Evolutionary conservation across 2,113 vertebrate genomes (phyloP), one percentile per base, ranked within the genome.

Genomic region (Taurulus bubalis): DNA sequence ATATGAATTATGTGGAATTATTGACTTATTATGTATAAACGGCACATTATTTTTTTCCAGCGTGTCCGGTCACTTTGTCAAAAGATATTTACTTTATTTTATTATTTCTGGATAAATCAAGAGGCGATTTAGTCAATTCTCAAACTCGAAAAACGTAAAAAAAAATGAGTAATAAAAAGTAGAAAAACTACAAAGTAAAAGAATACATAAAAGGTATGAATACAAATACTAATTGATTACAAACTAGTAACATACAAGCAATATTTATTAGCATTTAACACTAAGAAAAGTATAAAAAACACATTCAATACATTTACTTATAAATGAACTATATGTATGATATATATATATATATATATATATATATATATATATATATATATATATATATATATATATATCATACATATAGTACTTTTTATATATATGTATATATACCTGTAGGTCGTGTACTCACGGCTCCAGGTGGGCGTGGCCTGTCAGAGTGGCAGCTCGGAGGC

Each of bases 371-470:
- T 40, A 40, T 40, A 40, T 11, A 40, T 0, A 40, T 40, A 40
- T 40, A 7, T 40, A 11, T 40, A 40, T 40, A 40, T 4, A 69
- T 42, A 47, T 47, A 47, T 18, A 18, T 4, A 47, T 47, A 47
- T 18, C 1, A 40, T 40, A 12, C 16, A 49, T 7, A 20, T 18
- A 15, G n/a, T n/a, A n/a, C n/a, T n/a, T n/a, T n/a, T n/a, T 42
- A 12, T 42, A 42, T 42, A 42, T 12, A 42, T 42, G 1, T 42
- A 2, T 42, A 2, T 42, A 9, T 38, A 9, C 9, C 8, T 38
- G 36, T 34, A 7, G 24, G 8, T n/a, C 62, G 8, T 8, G 8
- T 88, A 90, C 88, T 90, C 71, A 93, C 91, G 0, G 56, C 36
- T 49, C 7, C 45, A 84, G 77, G 73, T 67, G 74, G 73, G 68